Evolutionary conservation across 2,797 vertebrate genomes (phyloP), one percentile per base, ranked within the genome.

Genomic region (Austrolebias charrua): DNA sequence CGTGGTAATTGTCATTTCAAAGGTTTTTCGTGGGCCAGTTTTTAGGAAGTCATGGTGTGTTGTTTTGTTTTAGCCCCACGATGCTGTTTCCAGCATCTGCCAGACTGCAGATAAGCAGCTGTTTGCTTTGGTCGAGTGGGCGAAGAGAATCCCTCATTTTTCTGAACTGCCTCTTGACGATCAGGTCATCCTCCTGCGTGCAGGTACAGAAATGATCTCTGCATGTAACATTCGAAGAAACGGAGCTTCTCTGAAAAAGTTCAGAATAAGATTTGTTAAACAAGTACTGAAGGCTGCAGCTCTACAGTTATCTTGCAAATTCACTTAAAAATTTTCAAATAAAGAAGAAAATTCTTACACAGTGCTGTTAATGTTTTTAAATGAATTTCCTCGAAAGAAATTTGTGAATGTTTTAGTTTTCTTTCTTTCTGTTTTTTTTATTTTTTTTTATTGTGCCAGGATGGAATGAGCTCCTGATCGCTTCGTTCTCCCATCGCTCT

Each of bases 91-190:
- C 73, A 98, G 98, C 93, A 99, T 99, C 78, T 99, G 97, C 87
- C 98, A 98, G 78, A 97, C 98, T 1, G 98, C 98, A 4, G 97
- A 99, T 90, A 99, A 99, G 63, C 98, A 99, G 91, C 95, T 99
- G 53, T 99, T 97, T 92, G 96, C 96, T 2, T 85, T 99, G 86
- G 98, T 99, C 75, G 98, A 99, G 86, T 99, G 98, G 98, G 97
- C 98, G 66, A 99, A 99, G 89, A 94, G 96, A 79, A 94, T 99
- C 80, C 98, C 98, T 2, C 97, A 97, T 81, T 99, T 99, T 88
- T 98, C 95, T 0, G 96, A 98, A 86, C 90, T 99, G 80, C 96
- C 97, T 3, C 88, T 99, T 75, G 98, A 99, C 1, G 98, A 99
- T 90, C 98, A 99, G 86, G 98, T 99, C 88, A 98, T 99, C 83